phyloP scores from a whole-genome alignment of 2,797 vertebrate genomes.

The Etheostoma nigrum region DNA sequence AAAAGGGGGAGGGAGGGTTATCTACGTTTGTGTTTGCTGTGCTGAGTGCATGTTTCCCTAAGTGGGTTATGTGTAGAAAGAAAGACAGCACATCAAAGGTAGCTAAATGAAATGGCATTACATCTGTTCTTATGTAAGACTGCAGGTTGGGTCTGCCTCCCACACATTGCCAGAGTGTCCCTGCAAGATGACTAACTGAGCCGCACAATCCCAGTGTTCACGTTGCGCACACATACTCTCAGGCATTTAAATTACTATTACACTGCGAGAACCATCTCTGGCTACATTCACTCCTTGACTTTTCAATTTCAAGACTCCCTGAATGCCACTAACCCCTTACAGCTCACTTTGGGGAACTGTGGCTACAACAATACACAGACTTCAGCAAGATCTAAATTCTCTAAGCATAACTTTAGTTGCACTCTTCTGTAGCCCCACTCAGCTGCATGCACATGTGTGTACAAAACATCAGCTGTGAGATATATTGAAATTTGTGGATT shows the following conservation, averaged over 20 bases:
- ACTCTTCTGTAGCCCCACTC: neutral
- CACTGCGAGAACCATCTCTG: neutral
- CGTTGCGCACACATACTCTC: constrained; percentile 2
- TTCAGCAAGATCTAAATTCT: neutral
- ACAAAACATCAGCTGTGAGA: no score
- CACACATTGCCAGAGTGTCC: constrained; percentile 61
- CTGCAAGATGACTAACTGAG: constrained; percentile 59
- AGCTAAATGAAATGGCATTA: constrained; percentile 64
- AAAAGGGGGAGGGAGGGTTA: neutral
- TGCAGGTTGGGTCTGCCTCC: constrained; percentile 69
- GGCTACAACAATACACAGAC: neutral
- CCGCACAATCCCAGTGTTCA: constrained; percentile 1
- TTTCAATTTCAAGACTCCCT: neutral
- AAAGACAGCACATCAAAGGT: constrained; percentile 51
- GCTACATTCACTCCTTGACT: neutral
- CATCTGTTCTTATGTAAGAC: constrained; percentile 79
- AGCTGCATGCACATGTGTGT: neutral
- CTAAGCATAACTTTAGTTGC: neutral
- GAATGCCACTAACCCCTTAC: neutral
- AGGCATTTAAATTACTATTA: constrained; percentile 1
- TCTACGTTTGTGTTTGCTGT: constrained; percentile 26
- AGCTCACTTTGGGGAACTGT: neutral
- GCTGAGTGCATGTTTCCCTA: constrained; percentile 51
- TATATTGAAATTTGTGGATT: no score
- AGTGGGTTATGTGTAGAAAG: constrained; percentile 59